A percentile compares a stretch with the other conserved stretches of the same genome.
Conservation (phyloP, 2,888 invertebrate species). For the Ptilodon capucinus region DNA sequence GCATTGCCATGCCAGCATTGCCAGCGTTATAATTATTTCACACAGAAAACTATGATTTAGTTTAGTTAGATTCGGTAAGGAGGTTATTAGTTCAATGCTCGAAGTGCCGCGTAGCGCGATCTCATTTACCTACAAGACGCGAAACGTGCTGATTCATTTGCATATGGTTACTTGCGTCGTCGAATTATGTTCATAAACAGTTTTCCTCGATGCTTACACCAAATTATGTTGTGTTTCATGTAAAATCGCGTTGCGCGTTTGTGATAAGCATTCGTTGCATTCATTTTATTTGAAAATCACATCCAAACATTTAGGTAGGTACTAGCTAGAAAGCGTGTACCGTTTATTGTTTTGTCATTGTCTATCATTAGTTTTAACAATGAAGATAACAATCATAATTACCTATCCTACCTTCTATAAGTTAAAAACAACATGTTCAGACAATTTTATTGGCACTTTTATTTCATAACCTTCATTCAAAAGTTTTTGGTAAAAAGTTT, state of each 20-base stretch:
- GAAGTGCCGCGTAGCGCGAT: slow-evolving; percentile 78
- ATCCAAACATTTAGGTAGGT: not conserved
- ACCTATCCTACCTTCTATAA: not conserved
- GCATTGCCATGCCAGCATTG: slow-evolving; percentile 26
- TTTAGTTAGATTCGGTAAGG: slow-evolving; percentile 51
- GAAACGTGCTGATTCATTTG: slow-evolving; percentile 81
- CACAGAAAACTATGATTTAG: slow-evolving; percentile 43
- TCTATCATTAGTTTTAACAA: not conserved
- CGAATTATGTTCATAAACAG: slow-evolving; percentile 25
- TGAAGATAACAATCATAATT: not conserved
- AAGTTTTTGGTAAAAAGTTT: not conserved
- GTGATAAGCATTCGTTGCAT: not conserved
- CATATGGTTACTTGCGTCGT: slow-evolving; percentile 59
- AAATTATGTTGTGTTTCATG: slow-evolving; percentile 25
- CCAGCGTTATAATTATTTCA: slow-evolving; percentile 39
- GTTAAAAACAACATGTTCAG: not conserved
- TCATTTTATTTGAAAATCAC: too few species aligned
- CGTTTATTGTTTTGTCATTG: slow-evolving; percentile 6
- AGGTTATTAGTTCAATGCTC: slow-evolving; percentile 77
- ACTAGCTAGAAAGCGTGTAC: not conserved
- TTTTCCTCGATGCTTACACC: slow-evolving; percentile 13
- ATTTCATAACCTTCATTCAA: not conserved
- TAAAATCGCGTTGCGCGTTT: slow-evolving; percentile 16
- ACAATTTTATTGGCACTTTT: not conserved
- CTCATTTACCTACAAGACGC: slow-evolving; percentile 63